Percentiles rank a stretch among this genome's conserved stretches.
These are phyloP conservation scores for Pteronura brasiliensis DNA, from an alignment of 2,113 vertebrate species.

Conservation along the genomic window DNA sequence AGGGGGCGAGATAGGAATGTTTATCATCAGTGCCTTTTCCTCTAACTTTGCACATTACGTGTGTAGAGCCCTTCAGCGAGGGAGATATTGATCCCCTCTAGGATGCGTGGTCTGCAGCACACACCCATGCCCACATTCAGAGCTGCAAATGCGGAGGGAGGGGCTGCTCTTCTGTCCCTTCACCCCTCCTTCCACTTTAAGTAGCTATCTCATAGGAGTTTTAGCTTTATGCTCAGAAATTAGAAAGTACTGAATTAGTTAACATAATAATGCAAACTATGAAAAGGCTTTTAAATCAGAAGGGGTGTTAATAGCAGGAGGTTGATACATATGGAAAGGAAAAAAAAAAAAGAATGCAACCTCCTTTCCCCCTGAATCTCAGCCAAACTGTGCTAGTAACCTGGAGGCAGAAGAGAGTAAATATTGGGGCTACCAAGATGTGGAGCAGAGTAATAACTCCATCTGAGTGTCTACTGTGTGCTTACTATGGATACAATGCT, in stretches of 20 bases:
- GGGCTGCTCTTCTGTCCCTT: background rate
- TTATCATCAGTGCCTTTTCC: background rate
- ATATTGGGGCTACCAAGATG: background rate
- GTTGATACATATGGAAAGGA: background rate
- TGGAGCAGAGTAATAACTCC: background rate
- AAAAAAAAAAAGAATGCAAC: background rate
- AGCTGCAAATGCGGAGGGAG: background rate
- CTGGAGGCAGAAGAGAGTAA: background rate
- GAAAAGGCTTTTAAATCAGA: constrained; percentile 19
- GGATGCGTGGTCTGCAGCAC: background rate
- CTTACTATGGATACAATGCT: background rate
- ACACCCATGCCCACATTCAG: background rate
- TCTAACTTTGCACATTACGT: background rate
- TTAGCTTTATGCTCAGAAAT: background rate
- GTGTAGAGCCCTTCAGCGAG: background rate
- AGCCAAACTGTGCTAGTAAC: background rate
- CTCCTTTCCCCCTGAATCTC: background rate
- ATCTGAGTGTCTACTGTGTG: background rate
- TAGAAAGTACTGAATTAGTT: background rate
- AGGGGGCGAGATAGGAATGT: background rate
- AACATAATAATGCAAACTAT: background rate
- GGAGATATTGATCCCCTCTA: background rate
- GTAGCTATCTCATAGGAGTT: background rate
- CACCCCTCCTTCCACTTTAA: background rate
- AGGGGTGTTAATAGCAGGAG: background rate